These are phyloP conservation scores for Drosophila borborema DNA, from an alignment of 2,888 invertebrate species.

Conservation along the genomic window DNA sequence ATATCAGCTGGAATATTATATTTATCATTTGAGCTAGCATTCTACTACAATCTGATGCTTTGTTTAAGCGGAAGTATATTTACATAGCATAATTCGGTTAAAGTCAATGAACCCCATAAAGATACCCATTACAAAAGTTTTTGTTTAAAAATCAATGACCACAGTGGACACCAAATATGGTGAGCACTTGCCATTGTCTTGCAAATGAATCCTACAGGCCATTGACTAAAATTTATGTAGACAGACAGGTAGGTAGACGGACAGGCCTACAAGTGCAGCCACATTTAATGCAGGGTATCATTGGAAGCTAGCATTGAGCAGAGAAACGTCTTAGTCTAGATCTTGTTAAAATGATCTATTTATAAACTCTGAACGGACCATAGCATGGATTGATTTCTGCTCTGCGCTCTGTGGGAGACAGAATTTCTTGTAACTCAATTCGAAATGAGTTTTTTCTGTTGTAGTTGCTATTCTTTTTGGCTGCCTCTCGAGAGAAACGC, in stretches of 20 bases:
- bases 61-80: slow-evolving; percentile 2
- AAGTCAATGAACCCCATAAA: slow-evolving; percentile 23
- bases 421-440: background rate
- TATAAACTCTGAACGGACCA: slow-evolving; percentile 42
- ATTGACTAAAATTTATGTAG: background rate
- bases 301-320: slow-evolving; percentile 24
- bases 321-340: slow-evolving; percentile 29
- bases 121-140: background rate
- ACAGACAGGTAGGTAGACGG: background rate
- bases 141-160: slow-evolving; percentile 24
- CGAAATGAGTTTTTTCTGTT: background rate
- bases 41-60: background rate
- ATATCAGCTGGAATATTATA: background rate
- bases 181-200: slow-evolving; percentile 14
- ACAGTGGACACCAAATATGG: slow-evolving; percentile 17
- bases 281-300: slow-evolving; percentile 25
- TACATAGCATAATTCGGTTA: slow-evolving; percentile 2
- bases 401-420: slow-evolving; percentile 39
- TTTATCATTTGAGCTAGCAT: background rate
- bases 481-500: background rate
- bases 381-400: slow-evolving; percentile 37
- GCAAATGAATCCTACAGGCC: background rate
- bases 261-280: background rate
- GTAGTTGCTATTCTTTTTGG: no score
- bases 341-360: slow-evolving; percentile 40